phyloP scores from a whole-genome alignment of 2,888 invertebrate genomes.

The Mythimna vitellina region DNA sequence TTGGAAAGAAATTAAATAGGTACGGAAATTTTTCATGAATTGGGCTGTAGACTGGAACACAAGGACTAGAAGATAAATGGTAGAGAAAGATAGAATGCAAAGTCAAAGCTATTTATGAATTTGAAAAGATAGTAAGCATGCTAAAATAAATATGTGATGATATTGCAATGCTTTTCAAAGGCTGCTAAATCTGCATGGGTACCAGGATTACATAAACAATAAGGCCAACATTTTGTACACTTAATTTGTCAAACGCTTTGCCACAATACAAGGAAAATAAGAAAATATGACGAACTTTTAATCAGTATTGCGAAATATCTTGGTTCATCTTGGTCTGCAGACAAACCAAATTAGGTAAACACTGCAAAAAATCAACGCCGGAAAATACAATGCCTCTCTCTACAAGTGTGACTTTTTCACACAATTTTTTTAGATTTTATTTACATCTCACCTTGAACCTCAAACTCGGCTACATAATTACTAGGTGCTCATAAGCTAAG shows the following conservation, averaged over 20 bases:
- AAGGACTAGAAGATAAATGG: not conserved
- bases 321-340: not conserved
- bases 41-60: not conserved
- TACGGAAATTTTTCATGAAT: too few species aligned
- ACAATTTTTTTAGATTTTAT: not conserved
- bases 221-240: not conserved
- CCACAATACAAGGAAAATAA: not conserved
- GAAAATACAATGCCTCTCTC: conserved; percentile 4
- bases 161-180: not conserved
- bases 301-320: not conserved
- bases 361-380: not conserved
- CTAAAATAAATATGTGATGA: not conserved
- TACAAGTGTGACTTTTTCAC: conserved; percentile 11
- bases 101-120: not conserved
- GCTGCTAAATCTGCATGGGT: not conserved
- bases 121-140: not conserved
- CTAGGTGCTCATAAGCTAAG: conserved; percentile 3
- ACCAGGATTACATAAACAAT: not conserved
- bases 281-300: not conserved
- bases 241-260: not conserved
- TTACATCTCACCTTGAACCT: conserved; percentile 21
- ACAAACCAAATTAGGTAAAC: conserved; percentile 13
- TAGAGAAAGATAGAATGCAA: not conserved
- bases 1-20: not conserved
- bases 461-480: conserved; percentile 1